A percentile compares a stretch with the other conserved stretches of the same genome.
Evolutionary conservation across 2,888 invertebrate genomes (phyloP).

Genomic region (Gasteruption jaculator): DNA sequence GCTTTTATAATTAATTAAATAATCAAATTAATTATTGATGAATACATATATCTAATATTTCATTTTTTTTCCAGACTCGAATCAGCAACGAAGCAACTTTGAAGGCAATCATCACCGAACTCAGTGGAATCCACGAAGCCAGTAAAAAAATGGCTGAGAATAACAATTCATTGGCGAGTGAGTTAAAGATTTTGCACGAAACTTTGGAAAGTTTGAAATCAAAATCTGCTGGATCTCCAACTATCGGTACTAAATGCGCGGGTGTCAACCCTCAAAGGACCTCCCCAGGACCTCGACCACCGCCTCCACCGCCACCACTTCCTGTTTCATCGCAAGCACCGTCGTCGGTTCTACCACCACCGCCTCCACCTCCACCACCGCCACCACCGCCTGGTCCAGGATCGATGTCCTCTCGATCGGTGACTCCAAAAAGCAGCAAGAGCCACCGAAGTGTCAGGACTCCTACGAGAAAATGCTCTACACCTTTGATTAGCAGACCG

Average conservation of each 20-base stretch:
- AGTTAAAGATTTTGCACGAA: conserved; percentile 30
- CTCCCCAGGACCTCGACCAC: conserved; percentile 10
- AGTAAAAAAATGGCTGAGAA: conserved; percentile 28
- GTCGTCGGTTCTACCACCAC: background rate
- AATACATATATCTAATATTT: too few relatives aligned
- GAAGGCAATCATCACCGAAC: conserved; percentile 27
- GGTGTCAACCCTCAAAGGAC: background rate
- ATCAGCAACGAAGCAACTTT: conserved; percentile 26
- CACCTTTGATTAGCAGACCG: conserved; percentile 35
- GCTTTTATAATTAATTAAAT: too few relatives aligned
- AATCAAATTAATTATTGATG: too few relatives aligned
- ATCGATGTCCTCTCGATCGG: conserved; percentile 7
- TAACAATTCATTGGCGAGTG: conserved; percentile 27
- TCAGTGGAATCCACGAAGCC: conserved; percentile 26
- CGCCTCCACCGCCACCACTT: conserved; percentile 12
- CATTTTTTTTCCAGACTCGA: conserved; percentile 25
- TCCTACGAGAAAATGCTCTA: conserved; percentile 34
- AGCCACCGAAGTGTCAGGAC: conserved; percentile 23
- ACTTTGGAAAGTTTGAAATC: conserved; percentile 22
- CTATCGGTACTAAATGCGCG: background rate
- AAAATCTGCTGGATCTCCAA: conserved; percentile 9
- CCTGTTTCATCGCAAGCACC: conserved; percentile 11
- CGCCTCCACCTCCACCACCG: conserved; percentile 19
- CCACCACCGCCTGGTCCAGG: conserved; percentile 16
- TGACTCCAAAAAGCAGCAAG: conserved; percentile 28